Evolutionary conservation across 2,113 vertebrate species (phyloP).

Genomic region (Rhynchopsitta pachyrhyncha): DNA sequence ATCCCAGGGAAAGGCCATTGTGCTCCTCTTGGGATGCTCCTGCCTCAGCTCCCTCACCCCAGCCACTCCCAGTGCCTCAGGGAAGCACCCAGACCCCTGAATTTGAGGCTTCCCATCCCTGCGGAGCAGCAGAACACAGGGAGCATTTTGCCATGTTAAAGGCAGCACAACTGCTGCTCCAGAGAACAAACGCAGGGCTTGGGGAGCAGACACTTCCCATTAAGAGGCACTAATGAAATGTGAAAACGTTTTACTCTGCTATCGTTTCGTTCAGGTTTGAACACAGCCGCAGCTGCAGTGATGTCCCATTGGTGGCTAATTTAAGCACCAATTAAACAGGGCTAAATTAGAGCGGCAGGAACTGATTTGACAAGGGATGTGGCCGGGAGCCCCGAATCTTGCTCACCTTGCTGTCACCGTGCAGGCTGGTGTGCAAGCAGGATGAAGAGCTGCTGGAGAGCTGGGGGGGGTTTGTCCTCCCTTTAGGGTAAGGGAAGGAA

Average conservation of each 20-base stretch:
- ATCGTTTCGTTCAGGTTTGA: constrained; percentile 23
- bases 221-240: constrained; percentile 53
- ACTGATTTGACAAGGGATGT: neutral
- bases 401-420: neutral
- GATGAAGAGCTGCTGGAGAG: neutral
- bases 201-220: constrained; percentile 53
- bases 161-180: neutral
- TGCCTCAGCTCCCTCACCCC: neutral
- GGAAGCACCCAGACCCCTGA: neutral
- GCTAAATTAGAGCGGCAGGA: neutral
- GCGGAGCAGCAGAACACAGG: rapidly evolving
- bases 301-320: constrained; percentile 42
- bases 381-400: neutral
- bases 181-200: neutral
- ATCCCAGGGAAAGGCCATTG: rapidly evolving
- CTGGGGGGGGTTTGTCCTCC: neutral
- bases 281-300: neutral
- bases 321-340: constrained; percentile 44
- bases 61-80: no score
- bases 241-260: constrained; percentile 51
- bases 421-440: neutral
- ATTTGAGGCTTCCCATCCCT: neutral
- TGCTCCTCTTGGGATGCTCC: neutral
- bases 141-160: neutral
- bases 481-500: neutral